Evolutionary conservation across 2,797 vertebrate species (phyloP), one percentile per base, ranked within the genome.

Genomic region (Gallinago solitaria): DNA sequence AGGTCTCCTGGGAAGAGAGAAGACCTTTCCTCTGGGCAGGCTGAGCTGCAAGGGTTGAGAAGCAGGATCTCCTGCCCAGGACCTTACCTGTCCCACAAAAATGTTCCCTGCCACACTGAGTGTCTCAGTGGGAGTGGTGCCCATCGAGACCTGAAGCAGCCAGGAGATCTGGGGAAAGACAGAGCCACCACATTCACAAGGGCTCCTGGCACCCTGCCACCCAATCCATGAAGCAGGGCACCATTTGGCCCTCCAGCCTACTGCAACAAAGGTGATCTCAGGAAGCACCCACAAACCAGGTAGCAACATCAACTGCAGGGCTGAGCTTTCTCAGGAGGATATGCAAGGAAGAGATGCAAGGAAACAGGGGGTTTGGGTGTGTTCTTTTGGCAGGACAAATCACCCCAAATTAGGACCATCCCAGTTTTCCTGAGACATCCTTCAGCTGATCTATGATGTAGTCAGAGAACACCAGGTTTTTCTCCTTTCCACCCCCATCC

Each of bases 31-130:
- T 53, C 30, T 45, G n/a, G 23, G 35, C 51, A 86, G 32, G 37
- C 18, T 81, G 27, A 91, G 73, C 27, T 59, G 32, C n/a, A 47
- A 76, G 61, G 32, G 7, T 50, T 70, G 63, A 90, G 41, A 83
- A 69, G 54, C 30, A 21, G 17, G 2, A 39, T 79, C 56, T 83
- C 79, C 65, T 69, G 16, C 54, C 43, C 73, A 56, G 24, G 24
- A 35, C 24, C 96, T 82, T 98, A 99, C 99, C 99, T 99, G 99
- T 60, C 99, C 99, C 95, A 99, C 98, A 78, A 99, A 99, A 97
- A 99, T 99, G 96, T 99, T 99, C 53, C 99, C 99, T 16, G 99
- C 99, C 87, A 99, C 99, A 20, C 99, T 99, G 93, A 99, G 97
- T 43, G 99, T 99, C 97, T 99, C 99, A 0, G 99, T 99, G 88